Evolutionary conservation across 92 coral and sea anemone species (phyloP), one percentile per base, ranked within the genome.

Genomic region (Pocillopora grandis): DNA sequence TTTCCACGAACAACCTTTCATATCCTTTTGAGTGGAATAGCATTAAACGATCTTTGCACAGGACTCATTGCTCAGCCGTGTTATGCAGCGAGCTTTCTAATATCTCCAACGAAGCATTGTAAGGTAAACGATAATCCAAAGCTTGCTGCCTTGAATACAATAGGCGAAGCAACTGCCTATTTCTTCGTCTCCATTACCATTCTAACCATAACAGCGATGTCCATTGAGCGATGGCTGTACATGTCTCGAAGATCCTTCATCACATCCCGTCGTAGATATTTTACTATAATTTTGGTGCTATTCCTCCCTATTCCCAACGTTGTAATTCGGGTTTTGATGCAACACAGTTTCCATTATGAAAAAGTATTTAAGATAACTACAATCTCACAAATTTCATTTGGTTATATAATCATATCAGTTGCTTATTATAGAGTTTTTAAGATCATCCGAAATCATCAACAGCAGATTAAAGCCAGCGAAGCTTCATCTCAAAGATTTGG

Each of bases 161-260:
- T 64, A 19, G n/a, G 23, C 68, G 11, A 64, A 19, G 23, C 1
- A 11, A 27, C 23, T 64, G 23, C 23, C 2, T 11, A 23, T 9
- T 70, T 23, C 75, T 70, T 70, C 7, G 27, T 48, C 18, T 33
- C 75, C n/a, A 16, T 70, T 11, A 70, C 75, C 7, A 9, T 13
- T 14, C 19, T 27, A 1, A 42, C n/a, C 20, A 33, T 70, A 10
- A 12, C 66, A 18, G 20, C 59, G 7, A 75, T 75, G 66, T 13
- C 79, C 19, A 27, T 75, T 13, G 79, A 75, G 27, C 27, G 79
- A 60, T 75, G 66, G 66, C 33, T 75, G 20, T 49, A 75, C 27
- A 57, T 75, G 66, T 20, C 65, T 75, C 66, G 66, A 21, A 16
- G 63, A 9, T 75, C 67, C 10, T 49, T 75, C 23, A 31, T 75